These are phyloP conservation scores for Timema cristinae DNA, from an alignment of 2,888 invertebrate genomes.

Conservation along the genomic window DNA sequence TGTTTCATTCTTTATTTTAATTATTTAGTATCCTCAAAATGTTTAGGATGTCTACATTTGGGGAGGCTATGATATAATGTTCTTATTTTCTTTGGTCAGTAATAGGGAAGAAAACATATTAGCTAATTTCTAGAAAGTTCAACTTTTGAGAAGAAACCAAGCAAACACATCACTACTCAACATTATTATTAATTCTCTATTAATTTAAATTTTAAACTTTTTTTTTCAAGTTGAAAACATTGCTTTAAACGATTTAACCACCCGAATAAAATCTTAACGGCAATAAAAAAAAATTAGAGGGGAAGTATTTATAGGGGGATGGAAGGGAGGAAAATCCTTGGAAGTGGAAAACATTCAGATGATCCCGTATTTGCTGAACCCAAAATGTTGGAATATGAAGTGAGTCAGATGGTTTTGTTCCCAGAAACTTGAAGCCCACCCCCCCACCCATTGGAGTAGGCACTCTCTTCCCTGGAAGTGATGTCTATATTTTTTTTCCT, in stretches of 20 bases:
- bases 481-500: neutral
- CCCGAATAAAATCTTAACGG: neutral
- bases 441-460: neutral
- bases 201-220: too few species aligned
- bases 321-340: conserved; percentile 4
- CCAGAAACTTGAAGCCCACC: conserved; percentile 20
- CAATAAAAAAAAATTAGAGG: neutral
- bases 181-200: too few species aligned
- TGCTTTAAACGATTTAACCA: neutral
- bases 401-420: conserved; percentile 22
- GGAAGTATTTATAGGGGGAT: neutral
- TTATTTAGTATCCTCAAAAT: too few species aligned
- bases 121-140: too few species aligned
- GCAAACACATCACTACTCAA: too few species aligned
- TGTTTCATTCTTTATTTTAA: too few species aligned
- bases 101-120: too few species aligned
- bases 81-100: too few species aligned
- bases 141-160: too few species aligned
- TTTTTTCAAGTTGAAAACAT: too few species aligned
- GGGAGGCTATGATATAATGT: too few species aligned
- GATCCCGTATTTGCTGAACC: conserved; percentile 2
- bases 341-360: neutral
- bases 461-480: conserved; percentile 2
- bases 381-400: conserved; percentile 22
- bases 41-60: too few species aligned